These are phyloP conservation scores for Rhinolophus sinicus DNA, from an alignment of 2,113 vertebrate genomes.

Conservation along the genomic window DNA sequence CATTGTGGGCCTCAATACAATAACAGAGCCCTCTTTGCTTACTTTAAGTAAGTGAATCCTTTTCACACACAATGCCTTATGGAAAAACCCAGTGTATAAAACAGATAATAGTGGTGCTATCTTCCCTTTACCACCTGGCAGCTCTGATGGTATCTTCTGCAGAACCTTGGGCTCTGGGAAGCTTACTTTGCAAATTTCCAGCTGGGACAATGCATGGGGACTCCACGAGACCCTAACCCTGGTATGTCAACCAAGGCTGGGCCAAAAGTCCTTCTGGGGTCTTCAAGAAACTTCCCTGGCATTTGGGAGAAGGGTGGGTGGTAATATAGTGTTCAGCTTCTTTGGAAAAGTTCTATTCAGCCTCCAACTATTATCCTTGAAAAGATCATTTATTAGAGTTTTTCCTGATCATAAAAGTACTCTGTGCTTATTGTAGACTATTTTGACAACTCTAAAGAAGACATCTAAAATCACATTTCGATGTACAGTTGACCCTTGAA, in stretches of 20 bases:
- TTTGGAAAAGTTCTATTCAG: conserved; percentile 12
- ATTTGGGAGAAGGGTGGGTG: background rate
- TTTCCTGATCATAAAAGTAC: background rate
- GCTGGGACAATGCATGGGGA: background rate
- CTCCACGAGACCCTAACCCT: background rate
- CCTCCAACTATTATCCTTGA: background rate
- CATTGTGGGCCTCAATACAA: background rate
- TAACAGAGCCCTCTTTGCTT: background rate
- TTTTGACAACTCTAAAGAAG: background rate
- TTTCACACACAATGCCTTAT: background rate
- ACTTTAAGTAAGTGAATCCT: conserved; percentile 15
- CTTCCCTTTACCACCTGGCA: background rate
- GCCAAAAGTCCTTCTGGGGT: background rate
- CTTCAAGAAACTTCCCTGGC: background rate
- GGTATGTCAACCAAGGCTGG: background rate
- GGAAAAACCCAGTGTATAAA: background rate
- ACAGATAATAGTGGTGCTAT: background rate
- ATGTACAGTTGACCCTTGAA: background rate
- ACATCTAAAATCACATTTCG: background rate
- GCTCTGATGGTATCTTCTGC: background rate
- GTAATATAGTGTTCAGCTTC: background rate
- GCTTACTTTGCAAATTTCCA: background rate
- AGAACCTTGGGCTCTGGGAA: background rate
- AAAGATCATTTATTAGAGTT: conserved; percentile 5
- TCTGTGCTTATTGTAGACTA: background rate